A percentile compares a stretch with the other conserved stretches of the same genome.
Conservation (phyloP, 1,140 invertebrate species). For the Drosophila santomea region DNA sequence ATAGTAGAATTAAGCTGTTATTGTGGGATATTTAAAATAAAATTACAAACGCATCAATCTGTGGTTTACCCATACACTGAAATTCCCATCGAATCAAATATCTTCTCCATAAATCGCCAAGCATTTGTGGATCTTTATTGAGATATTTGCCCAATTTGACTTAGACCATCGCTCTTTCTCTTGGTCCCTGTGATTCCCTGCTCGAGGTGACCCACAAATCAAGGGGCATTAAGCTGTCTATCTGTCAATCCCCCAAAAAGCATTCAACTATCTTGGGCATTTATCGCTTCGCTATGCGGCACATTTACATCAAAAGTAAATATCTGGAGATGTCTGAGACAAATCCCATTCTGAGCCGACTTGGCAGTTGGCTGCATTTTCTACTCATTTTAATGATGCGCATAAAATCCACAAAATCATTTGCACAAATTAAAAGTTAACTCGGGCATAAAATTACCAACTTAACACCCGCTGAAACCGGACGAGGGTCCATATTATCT, state of each 20-base stretch:
- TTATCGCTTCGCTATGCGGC: conserved; percentile 30
- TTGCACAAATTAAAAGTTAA: conserved; percentile 82
- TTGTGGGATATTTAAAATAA: too few relatives aligned
- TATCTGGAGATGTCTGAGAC: conserved; percentile 13
- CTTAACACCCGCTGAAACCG: conserved; percentile 75
- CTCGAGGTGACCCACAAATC: conserved; percentile 66
- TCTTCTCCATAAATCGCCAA: conserved; percentile 17
- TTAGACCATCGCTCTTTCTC: conserved; percentile 13
- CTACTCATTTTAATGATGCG: conserved; percentile 67
- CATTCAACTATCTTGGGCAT: conserved; percentile 50
- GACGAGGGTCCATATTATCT: conserved; percentile 13
- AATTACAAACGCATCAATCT: not conserved
- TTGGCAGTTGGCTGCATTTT: conserved; percentile 20
- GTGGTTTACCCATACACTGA: not conserved
- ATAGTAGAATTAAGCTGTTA: too few relatives aligned
- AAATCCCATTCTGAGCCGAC: conserved; percentile 1
- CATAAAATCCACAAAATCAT: conserved; percentile 81
- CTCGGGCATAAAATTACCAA: conserved; percentile 84
- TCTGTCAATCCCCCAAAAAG: conserved; percentile 55
- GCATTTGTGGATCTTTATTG: conserved; percentile 40
- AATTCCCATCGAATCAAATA: conserved; percentile 2
- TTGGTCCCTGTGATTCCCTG: conserved; percentile 5
- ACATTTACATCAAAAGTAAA: conserved; percentile 60
- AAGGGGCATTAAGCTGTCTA: conserved; percentile 73
- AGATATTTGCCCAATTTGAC: conserved; percentile 40